These are phyloP conservation scores for Ciconia maguari DNA, from an alignment of 2,113 vertebrate species.

Conservation along the genomic window DNA sequence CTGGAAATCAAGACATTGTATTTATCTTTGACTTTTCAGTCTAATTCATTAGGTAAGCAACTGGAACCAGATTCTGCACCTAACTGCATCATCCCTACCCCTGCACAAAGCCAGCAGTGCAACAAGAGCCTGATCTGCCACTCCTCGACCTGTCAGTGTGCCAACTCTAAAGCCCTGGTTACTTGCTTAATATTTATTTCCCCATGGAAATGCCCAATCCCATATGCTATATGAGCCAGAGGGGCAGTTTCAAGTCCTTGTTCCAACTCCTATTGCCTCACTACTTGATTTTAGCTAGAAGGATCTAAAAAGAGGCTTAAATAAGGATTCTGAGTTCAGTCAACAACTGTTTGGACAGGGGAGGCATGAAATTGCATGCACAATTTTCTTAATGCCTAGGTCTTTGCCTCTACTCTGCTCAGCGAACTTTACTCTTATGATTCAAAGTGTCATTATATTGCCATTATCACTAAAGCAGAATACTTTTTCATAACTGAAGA, in stretches of 20 bases:
- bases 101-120: not conserved
- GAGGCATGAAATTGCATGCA: not conserved
- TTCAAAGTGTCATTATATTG: constrained; percentile 16
- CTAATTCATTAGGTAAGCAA: not conserved
- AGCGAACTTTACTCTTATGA: not conserved
- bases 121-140: not conserved
- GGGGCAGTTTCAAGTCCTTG: not conserved
- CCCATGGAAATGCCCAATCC: not conserved
- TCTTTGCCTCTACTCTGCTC: not conserved
- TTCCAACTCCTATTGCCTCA: not conserved
- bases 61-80: not conserved
- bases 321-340: not conserved
- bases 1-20: not conserved
- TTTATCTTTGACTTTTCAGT: not conserved
- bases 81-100: not conserved
- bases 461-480: constrained; percentile 34
- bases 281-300: not conserved
- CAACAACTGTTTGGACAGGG: not conserved
- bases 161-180: not conserved
- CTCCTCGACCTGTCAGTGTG: not conserved
- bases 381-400: not conserved
- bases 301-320: not conserved
- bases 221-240: not conserved
- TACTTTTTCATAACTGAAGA: constrained; percentile 32
- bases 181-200: not conserved